Base-by-base conservation (phyloP, 2,113 vertebrate genomes). In the Sialia sialis region DNA sequence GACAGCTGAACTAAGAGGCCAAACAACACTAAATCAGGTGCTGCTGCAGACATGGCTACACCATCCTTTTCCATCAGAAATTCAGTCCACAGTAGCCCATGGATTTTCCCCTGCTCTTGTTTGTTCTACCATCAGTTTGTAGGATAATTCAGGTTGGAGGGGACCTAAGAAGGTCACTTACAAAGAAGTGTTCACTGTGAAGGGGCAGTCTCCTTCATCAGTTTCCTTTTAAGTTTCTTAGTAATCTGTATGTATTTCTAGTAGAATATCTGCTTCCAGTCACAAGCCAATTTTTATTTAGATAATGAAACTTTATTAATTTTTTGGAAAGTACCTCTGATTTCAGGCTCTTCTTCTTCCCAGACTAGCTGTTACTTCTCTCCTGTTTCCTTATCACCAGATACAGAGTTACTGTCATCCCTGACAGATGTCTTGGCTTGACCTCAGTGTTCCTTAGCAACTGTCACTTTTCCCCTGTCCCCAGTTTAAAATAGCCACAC, bases 301-400 rank as follows among this genome's bases (percentile, higher is more conserved):
- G 79, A 85, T 90, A 91, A 89, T 94, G 91, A 93, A 96, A 93
- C 59, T 89, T 89, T 63, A 76, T 77, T 85, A 77, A 54, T 77
- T 95, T 95, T 95, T 93, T 94, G 94, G 96, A 97, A 95, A 97
- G 96, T 95, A 94, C 95, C 93, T 95, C 70, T 86, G 72, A 83
- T 93, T 91, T 95, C 59, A 74, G 56, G 10, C 85, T 87, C 75
- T 95, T 97, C 94, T 91, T 94, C 94, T 94, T 95, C 59, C 93
- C 77, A 87, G n/a, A 80, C 72, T n/a, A 7, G 64, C 79, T 92
- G 81, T 81, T 64, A 96, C 94, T 96, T 96, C 94, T 93, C 88
- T 67, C 94, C 94, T 88, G 73, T 95, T 95, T 96, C 84, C 75
- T 95, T 91, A 95, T 62, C 79, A 81, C n/a, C 72, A 91, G 81